A percentile compares a stretch with the other conserved stretches of the same genome.
phyloP scores from a whole-genome alignment of 2,888 invertebrate genomes.

The Caenorhabditis doughertyi region DNA sequence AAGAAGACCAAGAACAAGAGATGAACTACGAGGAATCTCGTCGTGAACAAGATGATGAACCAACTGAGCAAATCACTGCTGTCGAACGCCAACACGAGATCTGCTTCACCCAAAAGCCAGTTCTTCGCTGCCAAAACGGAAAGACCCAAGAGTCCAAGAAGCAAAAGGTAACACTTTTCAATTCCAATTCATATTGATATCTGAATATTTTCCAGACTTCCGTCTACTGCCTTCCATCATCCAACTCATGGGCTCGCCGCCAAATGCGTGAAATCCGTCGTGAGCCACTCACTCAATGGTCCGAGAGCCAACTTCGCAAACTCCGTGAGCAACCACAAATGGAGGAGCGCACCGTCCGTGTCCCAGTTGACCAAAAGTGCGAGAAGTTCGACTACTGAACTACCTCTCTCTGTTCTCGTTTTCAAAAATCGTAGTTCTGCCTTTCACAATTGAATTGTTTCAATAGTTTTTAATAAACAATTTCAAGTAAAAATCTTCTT shows the following conservation, averaged over 20 bases:
- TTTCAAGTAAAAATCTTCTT: conserved; percentile 22
- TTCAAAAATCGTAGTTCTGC: conserved; percentile 20
- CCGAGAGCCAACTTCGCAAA: conserved; percentile 41
- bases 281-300: conserved; percentile 54
- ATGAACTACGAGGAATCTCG: conserved; percentile 56
- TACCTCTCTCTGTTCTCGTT: conserved; percentile 13
- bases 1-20: conserved; percentile 51
- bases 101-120: conserved; percentile 78
- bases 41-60: conserved; percentile 61
- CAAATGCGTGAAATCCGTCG: conserved; percentile 64
- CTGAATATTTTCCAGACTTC: conserved; percentile 34
- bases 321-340: conserved; percentile 51
- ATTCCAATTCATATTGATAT: background rate
- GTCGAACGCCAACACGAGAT: conserved; percentile 75
- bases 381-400: conserved; percentile 56
- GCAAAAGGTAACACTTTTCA: conserved; percentile 32
- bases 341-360: conserved; percentile 49
- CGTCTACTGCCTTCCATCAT: conserved; percentile 65
- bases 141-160: conserved; percentile 59
- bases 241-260: conserved; percentile 59
- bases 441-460: conserved; percentile 55
- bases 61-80: conserved; percentile 70
- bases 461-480: conserved; percentile 44
- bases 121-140: conserved; percentile 70
- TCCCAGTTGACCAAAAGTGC: conserved; percentile 58